Percentiles rank a stretch among this genome's conserved stretches.
phyloP scores from a whole-genome alignment of 2,797 vertebrate genomes.

The Micrastur ruficollis region DNA sequence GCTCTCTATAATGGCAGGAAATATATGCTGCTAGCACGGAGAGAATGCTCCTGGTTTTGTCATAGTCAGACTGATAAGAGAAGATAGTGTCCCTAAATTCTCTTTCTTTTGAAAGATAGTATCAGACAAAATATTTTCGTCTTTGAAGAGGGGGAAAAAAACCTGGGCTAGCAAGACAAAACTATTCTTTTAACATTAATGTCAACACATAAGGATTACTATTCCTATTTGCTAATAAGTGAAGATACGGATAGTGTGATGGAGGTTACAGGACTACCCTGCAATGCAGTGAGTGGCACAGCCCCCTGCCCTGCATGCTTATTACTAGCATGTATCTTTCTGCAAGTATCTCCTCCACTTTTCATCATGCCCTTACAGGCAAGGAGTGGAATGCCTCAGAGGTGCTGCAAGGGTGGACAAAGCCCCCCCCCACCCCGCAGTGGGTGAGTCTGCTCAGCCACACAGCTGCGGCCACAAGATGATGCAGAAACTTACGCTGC shows the following conservation, averaged over 20 bases:
- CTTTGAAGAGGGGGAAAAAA: accelerated
- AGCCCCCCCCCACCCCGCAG: neutral
- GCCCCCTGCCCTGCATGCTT: neutral
- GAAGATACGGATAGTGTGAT: accelerated
- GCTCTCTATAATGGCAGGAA: neutral
- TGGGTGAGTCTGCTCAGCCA: neutral
- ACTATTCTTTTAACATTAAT: neutral
- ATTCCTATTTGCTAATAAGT: neutral
- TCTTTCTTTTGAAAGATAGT: neutral
- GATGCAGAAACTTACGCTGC: neutral
- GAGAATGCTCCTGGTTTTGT: neutral
- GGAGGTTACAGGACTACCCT: neutral
- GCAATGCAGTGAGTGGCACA: neutral
- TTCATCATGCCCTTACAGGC: neutral
- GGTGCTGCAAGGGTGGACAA: neutral
- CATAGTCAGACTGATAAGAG: neutral
- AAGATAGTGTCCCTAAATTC: neutral
- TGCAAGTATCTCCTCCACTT: neutral
- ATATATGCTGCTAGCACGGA: neutral
- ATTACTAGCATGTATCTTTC: neutral
- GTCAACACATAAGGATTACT: neutral
- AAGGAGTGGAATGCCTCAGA: neutral
- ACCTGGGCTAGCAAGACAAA: neutral
- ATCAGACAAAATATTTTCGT: neutral
- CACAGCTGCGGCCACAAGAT: accelerated